These are phyloP conservation scores for Gyps fulvus DNA, from an alignment of 2,113 vertebrate genomes.

Conservation along the genomic window DNA sequence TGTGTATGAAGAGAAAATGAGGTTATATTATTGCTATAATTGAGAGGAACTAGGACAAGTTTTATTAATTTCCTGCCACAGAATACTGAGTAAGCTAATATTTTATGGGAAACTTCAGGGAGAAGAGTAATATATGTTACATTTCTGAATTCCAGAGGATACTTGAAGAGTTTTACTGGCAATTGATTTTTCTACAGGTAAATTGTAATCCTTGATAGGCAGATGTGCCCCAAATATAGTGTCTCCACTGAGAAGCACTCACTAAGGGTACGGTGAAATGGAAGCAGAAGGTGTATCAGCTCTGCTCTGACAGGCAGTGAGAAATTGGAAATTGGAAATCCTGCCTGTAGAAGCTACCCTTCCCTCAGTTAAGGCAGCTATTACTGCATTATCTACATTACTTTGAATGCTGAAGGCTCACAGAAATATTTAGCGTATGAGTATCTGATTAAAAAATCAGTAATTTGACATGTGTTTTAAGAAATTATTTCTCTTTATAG, in stretches of 20 bases:
- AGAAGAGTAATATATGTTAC: conserved; percentile 11
- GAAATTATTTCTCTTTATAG: neutral
- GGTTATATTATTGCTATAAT: conserved; percentile 53
- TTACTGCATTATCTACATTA: neutral
- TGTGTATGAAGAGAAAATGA: conserved; percentile 22
- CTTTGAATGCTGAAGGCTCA: neutral
- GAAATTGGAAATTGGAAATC: neutral
- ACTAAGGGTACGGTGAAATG: neutral
- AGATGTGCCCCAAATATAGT: neutral
- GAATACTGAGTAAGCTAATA: conserved; percentile 47
- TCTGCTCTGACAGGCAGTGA: neutral
- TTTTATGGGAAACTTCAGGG: conserved; percentile 48
- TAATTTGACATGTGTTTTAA: neutral
- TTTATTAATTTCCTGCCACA: conserved; percentile 56
- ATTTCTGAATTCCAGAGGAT: conserved; percentile 14
- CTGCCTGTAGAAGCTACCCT: neutral
- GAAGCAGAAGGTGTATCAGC: neutral
- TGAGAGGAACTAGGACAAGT: conserved; percentile 51
- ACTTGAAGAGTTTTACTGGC: conserved; percentile 41
- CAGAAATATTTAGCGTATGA: neutral
- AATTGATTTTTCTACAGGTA: conserved; percentile 38
- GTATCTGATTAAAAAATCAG: neutral
- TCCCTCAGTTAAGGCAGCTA: neutral
- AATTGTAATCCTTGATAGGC: neutral
- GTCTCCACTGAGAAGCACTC: neutral